Base-by-base conservation (phyloP, 2,113 vertebrate genomes). In the Mormyrus iriodes region DNA sequence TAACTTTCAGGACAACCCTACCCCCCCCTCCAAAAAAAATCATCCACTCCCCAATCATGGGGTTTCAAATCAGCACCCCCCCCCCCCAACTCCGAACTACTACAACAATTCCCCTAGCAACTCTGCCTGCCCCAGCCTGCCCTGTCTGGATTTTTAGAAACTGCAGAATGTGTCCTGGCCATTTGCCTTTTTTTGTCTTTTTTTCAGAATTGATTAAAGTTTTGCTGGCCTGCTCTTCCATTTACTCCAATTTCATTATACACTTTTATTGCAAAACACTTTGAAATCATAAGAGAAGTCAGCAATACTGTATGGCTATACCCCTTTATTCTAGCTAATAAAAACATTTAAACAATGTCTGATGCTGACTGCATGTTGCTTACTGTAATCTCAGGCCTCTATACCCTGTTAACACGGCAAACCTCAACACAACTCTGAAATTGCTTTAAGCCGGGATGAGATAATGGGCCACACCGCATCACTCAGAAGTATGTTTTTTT, bases 1-100 rank as follows among this genome's bases (percentile, higher is more conserved):
- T 90, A 89, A 89, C 90, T 87, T 89, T 69, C 69, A 73, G 85
- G 35, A 87, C 89, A 58, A 35, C 15, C 44, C 84, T 13, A 2
- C 4, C 27, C 35, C 42, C 42, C 35, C 79, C 7, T 3, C 17
- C 42, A 35, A 69, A 21, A 17, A 24, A 35, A 79, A 35, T 42
- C 73, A 35, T 42, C 35, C 17, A 46, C 44, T 48, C 82, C 48
- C 82, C 44, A 48, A 44, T 84, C 39, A 82, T 3, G 76, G 76
- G 76, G 2, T 82, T 82, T 82, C 42, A 44, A 24, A 0, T 8
- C 76, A 44, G 1, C 46, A n/a, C n/a, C 17, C 48, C 79, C 24
- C 21, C 19, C 76, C 76, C 76, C 76, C 35, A 82, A 19, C 31
- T 79, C 4, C 39, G 3, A 79, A 19, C 73, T 39, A 17, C 73